These are phyloP conservation scores for Atherinomorus stipes DNA, from an alignment of 2,113 vertebrate genomes.

Conservation along the genomic window DNA sequence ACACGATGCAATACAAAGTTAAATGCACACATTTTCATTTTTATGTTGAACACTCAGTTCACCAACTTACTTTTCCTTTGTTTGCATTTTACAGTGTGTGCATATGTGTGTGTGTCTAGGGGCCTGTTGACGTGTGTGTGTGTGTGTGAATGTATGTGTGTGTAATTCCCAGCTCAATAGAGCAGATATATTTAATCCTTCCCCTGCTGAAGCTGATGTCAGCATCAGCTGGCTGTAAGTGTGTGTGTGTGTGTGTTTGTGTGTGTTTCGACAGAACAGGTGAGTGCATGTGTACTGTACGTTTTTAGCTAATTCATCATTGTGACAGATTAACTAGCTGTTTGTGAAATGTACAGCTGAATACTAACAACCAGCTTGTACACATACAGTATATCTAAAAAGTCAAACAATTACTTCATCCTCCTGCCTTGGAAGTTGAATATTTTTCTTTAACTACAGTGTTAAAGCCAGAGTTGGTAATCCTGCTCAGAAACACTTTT, in stretches of 20 bases:
- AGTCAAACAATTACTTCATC: too few species aligned
- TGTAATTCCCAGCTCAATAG: conserved; percentile 69
- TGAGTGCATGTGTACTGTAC: background rate
- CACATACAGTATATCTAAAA: background rate
- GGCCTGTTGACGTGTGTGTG: conserved; percentile 1
- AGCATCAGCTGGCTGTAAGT: conserved; percentile 65
- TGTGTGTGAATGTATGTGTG: conserved; percentile 27
- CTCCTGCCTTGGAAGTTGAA: too few species aligned
- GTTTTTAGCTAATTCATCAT: conserved; percentile 69
- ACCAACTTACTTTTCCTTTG: conserved; percentile 51
- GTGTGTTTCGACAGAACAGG: background rate
- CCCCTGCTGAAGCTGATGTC: conserved; percentile 64
- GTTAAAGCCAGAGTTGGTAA: too few species aligned
- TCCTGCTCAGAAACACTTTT: too few species aligned
- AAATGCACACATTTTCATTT: conserved; percentile 48
- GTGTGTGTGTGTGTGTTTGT: background rate
- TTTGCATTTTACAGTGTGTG: conserved; percentile 21
- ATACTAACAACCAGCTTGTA: conserved; percentile 51
- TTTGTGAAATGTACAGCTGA: conserved; percentile 55
- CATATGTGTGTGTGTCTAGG: conserved; percentile 5
- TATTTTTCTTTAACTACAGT: too few species aligned
- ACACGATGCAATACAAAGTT: conserved; percentile 31
- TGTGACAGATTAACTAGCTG: conserved; percentile 65
- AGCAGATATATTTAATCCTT: conserved; percentile 76
- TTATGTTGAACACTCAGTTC: conserved; percentile 37